Evolutionary conservation across 1,140 invertebrate genomes (phyloP).

Genomic region (Cataglyphis hispanica): DNA sequence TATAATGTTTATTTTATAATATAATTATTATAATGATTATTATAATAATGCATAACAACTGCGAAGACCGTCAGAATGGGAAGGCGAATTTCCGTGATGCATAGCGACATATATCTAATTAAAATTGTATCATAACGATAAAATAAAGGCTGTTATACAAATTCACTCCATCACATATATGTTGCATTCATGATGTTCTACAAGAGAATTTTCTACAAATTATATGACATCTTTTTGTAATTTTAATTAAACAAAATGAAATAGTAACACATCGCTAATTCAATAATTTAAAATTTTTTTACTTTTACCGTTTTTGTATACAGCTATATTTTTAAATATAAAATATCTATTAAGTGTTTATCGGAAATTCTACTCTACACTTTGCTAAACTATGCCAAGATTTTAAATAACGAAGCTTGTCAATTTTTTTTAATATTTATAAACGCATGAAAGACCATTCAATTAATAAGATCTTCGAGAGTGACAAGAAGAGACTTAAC

Average conservation of each 20-base stretch:
- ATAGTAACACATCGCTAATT: neutral
- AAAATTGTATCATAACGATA: slow-evolving; percentile 76
- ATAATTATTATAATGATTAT: slow-evolving; percentile 43
- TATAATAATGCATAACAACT: slow-evolving; percentile 9
- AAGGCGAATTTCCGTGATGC: slow-evolving; percentile 18
- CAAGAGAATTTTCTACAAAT: neutral
- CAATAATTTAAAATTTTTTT: neutral
- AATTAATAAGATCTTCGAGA: neutral
- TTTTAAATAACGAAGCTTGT: neutral
- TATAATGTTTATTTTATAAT: too few species aligned
- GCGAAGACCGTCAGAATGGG: neutral
- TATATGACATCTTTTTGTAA: too few species aligned
- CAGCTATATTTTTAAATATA: neutral
- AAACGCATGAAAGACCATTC: neutral
- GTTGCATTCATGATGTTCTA: neutral
- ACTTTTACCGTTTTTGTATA: neutral
- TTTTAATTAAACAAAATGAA: neutral
- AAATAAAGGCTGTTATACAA: slow-evolving; percentile 85
- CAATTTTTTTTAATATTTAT: neutral
- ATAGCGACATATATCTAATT: slow-evolving; percentile 46
- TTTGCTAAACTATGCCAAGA: neutral
- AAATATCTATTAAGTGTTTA: neutral
- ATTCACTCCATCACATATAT: slow-evolving; percentile 49
- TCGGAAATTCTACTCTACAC: too few species aligned
- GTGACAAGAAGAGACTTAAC: neutral